These are phyloP conservation scores for Bicyclus anynana DNA, from an alignment of 1,140 invertebrate genomes.

Conservation along the genomic window DNA sequence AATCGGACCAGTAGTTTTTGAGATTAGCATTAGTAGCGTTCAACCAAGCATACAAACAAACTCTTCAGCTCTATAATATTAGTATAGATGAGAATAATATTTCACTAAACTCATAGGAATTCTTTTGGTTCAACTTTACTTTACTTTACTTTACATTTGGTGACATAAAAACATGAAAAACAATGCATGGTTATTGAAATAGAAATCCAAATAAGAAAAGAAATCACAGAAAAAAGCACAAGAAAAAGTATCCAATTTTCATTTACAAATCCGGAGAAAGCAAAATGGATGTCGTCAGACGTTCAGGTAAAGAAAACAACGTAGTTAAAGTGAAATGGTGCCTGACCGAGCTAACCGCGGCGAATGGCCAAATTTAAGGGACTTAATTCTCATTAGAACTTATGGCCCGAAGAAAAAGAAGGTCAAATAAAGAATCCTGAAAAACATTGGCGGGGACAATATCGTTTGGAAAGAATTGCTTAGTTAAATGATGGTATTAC, in stretches of 20 bases:
- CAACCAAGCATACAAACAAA: too few relatives aligned
- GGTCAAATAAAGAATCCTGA: neutral
- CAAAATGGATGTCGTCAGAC: conserved; percentile 26
- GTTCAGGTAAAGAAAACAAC: conserved; percentile 31
- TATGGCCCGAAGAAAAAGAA: conserved; percentile 14
- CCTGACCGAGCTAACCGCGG: conserved; percentile 25
- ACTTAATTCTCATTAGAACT: conserved; percentile 26
- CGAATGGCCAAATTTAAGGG: conserved; percentile 21
- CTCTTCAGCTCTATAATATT: too few relatives aligned
- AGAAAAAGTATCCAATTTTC: conserved; percentile 33
- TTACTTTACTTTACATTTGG: too few relatives aligned
- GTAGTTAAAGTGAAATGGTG: conserved; percentile 31
- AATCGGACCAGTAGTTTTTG: too few relatives aligned
- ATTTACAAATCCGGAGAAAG: conserved; percentile 33
- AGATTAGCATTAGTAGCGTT: too few relatives aligned
- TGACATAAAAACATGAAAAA: too few relatives aligned
- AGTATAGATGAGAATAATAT: too few relatives aligned
- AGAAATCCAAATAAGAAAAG: too few relatives aligned
- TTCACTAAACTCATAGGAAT: too few relatives aligned
- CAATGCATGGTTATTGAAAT: too few relatives aligned
- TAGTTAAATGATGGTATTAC: neutral
- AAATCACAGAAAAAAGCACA: too few relatives aligned
- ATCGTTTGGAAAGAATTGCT: neutral
- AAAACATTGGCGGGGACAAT: neutral
- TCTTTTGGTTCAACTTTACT: too few relatives aligned